Percentiles rank a stretch among this genome's conserved stretches.
These are phyloP conservation scores for Aporophyla lueneburgensis DNA, from an alignment of 2,888 invertebrate species.

Conservation along the genomic window DNA sequence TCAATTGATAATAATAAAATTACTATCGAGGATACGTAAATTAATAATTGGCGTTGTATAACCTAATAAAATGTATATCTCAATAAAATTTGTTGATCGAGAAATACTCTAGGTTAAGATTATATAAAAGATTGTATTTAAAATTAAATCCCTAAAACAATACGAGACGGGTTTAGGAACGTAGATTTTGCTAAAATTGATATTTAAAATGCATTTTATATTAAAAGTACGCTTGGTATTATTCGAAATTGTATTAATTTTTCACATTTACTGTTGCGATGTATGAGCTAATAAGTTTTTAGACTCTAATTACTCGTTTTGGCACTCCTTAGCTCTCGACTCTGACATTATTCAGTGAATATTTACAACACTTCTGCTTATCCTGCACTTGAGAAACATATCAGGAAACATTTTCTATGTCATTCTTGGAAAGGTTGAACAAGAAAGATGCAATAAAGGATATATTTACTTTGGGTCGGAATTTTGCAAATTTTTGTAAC, in stretches of 20 bases:
- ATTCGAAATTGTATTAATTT: conserved; percentile 48
- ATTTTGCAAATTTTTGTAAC: background rate
- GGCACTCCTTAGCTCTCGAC: conserved; percentile 47
- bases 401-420: background rate
- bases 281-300: conserved; percentile 27
- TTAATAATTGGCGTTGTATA: conserved; percentile 66
- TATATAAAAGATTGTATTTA: conserved; percentile 64
- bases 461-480: too few relatives aligned
- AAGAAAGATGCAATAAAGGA: background rate
- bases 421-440: background rate
- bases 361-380: conserved; percentile 31
- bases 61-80: conserved; percentile 70
- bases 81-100: conserved; percentile 68
- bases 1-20: conserved; percentile 73
- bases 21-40: conserved; percentile 62
- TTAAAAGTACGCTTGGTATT: conserved; percentile 65
- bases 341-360: conserved; percentile 24
- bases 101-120: conserved; percentile 67
- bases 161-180: conserved; percentile 63
- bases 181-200: conserved; percentile 74
- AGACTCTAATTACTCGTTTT: conserved; percentile 37
- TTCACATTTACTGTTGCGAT: conserved; percentile 45
- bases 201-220: conserved; percentile 70
- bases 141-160: conserved; percentile 46
- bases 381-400: conserved; percentile 8